Evolutionary conservation across 2,888 invertebrate genomes (phyloP).

Genomic region (Cheilosia soror): DNA sequence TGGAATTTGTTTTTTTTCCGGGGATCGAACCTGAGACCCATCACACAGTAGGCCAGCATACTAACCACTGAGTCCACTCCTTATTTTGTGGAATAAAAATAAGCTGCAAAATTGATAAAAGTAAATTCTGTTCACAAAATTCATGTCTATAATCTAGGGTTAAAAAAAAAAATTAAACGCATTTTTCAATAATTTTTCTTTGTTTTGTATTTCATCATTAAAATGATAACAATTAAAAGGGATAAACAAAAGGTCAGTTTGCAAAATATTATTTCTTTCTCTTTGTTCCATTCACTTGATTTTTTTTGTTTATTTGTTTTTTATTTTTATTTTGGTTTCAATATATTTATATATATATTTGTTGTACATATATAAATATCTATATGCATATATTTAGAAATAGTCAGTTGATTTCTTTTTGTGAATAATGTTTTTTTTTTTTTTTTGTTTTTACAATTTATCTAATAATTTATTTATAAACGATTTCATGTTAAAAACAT

Average conservation of each 20-base stretch:
- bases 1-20: too few species aligned
- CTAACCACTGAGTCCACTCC: too few species aligned
- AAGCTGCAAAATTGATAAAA: too few species aligned
- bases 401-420: slow-evolving; percentile 48
- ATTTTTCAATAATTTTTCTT: slow-evolving; percentile 42
- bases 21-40: too few species aligned
- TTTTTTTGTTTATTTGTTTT: slow-evolving; percentile 24
- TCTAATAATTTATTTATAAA: slow-evolving; percentile 58
- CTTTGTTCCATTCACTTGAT: slow-evolving; percentile 35
- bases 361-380: neutral
- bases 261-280: slow-evolving; percentile 59
- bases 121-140: too few species aligned
- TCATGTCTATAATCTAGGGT: too few species aligned
- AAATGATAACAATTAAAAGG: slow-evolving; percentile 68
- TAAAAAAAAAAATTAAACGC: neutral
- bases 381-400: slow-evolving; percentile 46
- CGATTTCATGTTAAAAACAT: slow-evolving; percentile 52
- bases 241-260: slow-evolving; percentile 63
- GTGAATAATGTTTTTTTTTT: neutral
- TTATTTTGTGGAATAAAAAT: too few species aligned
- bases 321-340: slow-evolving; percentile 38
- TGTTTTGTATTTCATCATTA: slow-evolving; percentile 66
- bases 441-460: slow-evolving; percentile 22
- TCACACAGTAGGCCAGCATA: too few species aligned
- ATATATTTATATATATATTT: slow-evolving; percentile 44